Conservation (phyloP, 1,140 invertebrate species). For the Wasmannia auropunctata region DNA sequence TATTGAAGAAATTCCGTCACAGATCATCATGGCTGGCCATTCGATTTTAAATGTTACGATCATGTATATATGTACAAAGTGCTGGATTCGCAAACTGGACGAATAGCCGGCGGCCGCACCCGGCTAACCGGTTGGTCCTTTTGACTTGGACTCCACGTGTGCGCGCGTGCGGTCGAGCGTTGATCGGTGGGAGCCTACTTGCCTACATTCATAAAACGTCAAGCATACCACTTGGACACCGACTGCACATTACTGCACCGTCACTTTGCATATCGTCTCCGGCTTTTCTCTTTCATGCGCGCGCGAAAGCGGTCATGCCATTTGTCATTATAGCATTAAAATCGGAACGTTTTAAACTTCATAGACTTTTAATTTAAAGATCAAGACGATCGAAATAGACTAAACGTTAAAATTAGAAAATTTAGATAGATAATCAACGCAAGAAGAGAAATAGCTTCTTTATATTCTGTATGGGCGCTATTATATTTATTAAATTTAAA, state of each 20-base stretch:
- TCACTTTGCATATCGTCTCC: neutral
- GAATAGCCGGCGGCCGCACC: slow-evolving; percentile 33
- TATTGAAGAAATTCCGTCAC: too few species aligned
- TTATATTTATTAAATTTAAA: neutral
- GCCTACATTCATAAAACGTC: slow-evolving; percentile 66
- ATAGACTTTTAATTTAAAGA: neutral
- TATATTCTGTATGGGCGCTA: neutral
- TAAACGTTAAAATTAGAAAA: neutral
- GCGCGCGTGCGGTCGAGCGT: slow-evolving; percentile 44
- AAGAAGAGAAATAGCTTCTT: neutral
- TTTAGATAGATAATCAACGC: neutral
- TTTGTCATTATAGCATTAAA: neutral
- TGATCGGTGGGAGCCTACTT: slow-evolving; percentile 70
- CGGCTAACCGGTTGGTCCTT: slow-evolving; percentile 33
- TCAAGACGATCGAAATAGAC: neutral
- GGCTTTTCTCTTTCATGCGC: neutral
- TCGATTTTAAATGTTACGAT: slow-evolving; percentile 27
- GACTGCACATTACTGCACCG: slow-evolving; percentile 19
- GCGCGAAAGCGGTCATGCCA: slow-evolving; percentile 14
- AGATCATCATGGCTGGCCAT: neutral
- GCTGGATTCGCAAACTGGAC: slow-evolving; percentile 46
- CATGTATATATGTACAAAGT: slow-evolving; percentile 12
- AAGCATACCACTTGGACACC: slow-evolving; percentile 33
- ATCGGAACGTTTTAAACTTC: neutral
- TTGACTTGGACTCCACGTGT: slow-evolving; percentile 44